These are phyloP conservation scores for Tiaroga cobitis DNA, from an alignment of 2,797 vertebrate genomes.

Conservation along the genomic window DNA sequence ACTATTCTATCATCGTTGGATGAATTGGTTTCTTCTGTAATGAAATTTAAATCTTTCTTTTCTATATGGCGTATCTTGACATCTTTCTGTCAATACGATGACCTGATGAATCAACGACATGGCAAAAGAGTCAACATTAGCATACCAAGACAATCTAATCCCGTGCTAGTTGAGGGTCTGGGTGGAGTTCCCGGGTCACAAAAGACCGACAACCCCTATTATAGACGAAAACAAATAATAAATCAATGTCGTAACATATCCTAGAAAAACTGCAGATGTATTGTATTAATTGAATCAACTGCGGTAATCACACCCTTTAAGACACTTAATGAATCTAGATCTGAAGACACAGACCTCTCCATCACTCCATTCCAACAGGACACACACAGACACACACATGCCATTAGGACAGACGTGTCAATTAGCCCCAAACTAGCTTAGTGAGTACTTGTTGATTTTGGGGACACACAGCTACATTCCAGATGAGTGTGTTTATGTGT, in stretches of 20 bases:
- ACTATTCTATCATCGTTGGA: no score
- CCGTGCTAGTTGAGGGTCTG: background rate
- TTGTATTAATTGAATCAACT: background rate
- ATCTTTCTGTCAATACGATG: background rate
- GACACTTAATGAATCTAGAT: slow-evolving; percentile 25
- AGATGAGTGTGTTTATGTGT: slow-evolving; percentile 61
- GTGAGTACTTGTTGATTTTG: slow-evolving; percentile 71
- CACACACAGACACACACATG: slow-evolving; percentile 49
- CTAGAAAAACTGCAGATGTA: background rate
- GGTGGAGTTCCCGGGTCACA: background rate
- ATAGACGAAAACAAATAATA: background rate
- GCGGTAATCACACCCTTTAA: background rate
- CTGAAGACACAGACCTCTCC: slow-evolving; percentile 50
- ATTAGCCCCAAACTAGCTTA: slow-evolving; percentile 70
- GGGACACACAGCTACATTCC: slow-evolving; percentile 79
- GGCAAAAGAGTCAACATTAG: background rate
- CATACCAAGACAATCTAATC: background rate
- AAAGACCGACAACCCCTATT: background rate
- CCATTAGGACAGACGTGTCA: slow-evolving; percentile 69
- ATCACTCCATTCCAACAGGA: slow-evolving; percentile 21
- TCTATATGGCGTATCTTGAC: background rate
- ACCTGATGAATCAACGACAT: background rate
- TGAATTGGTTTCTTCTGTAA: no score
- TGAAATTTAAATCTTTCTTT: background rate
- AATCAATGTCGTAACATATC: background rate